Conservation (phyloP, 2,797 vertebrate genomes). For the Propithecus deckenii region DNA sequence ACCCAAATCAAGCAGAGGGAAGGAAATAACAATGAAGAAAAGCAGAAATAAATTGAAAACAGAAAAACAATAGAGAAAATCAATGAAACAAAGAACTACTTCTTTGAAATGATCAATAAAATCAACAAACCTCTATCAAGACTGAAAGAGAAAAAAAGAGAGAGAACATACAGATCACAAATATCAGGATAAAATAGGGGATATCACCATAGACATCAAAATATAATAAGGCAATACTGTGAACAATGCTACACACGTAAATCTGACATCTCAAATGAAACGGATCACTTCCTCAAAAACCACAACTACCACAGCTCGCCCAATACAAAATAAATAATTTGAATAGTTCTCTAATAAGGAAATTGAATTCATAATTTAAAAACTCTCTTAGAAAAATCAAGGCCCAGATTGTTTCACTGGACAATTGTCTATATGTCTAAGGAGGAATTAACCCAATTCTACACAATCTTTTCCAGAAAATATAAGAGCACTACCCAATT, state of each 20-base stretch:
- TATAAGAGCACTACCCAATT: background rate
- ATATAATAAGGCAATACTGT: background rate
- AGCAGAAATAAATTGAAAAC: background rate
- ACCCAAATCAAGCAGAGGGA: background rate
- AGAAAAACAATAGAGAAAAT: background rate
- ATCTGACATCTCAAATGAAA: background rate
- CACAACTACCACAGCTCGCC: background rate
- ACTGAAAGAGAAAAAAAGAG: background rate
- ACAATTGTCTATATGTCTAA: background rate
- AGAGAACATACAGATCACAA: background rate
- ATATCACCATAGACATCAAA: background rate
- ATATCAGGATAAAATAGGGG: background rate
- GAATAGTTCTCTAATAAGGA: background rate
- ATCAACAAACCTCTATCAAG: background rate
- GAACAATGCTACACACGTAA: background rate
- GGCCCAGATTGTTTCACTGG: background rate
- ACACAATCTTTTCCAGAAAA: background rate
- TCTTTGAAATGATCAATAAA: background rate
- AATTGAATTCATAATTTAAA: background rate
- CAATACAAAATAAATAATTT: background rate
- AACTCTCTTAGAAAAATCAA: background rate
- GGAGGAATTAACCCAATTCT: background rate
- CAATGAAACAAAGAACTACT: background rate
- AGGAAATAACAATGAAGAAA: background rate
- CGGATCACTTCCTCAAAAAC: background rate